Evolutionary conservation across 2,113 vertebrate species (phyloP), one percentile per base, ranked within the genome.

Genomic region (Stictonetta naevosa): DNA sequence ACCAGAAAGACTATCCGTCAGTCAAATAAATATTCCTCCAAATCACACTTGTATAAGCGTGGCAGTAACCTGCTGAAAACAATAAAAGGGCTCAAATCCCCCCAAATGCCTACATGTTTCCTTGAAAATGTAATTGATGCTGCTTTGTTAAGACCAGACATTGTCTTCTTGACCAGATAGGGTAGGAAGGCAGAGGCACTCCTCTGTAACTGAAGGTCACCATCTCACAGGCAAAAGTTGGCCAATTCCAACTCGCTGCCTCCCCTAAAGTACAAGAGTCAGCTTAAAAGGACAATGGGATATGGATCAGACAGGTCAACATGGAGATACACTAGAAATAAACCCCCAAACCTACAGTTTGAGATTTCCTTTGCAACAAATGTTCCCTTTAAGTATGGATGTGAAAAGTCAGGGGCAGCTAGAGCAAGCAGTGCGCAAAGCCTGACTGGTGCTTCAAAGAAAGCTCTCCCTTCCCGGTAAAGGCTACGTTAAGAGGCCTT

Each of bases 361-460:
- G 13, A 38, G 28, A 38, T 60, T 80, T 94, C 38, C 64, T 92
- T 44, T 60, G 26, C 0, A 0, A 76, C 31, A 77, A 36, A 86
- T 9, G 5, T 71, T 79, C 23, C 17, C 38, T 50, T 71, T 50
- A 76, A 80, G 44, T 8, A 60, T 26, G 33, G 28, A 53, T 17
- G 13, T 55, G 48, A 67, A 84, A 90, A 73, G 13, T 15, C 59
- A 55, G 10, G 22, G 33, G 23, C 42, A 64, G 17, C 12, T 18
- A 58, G 25, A 79, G 29, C 19, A 33, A 78, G 11, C 0, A 2
- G 29, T 22, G 74, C 52, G 48, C 62, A 78, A 88, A 84, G 28
- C 42, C 9, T 33, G 0, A 0, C 50, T 56, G 16, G 11, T 80
- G 33, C 42, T 71, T 18, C 17, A 28, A 59, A 69, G 52, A 40